Evolutionary conservation across 2,888 invertebrate genomes (phyloP), one percentile per base, ranked within the genome.

Genomic region (Hyposoter dolosus): DNA sequence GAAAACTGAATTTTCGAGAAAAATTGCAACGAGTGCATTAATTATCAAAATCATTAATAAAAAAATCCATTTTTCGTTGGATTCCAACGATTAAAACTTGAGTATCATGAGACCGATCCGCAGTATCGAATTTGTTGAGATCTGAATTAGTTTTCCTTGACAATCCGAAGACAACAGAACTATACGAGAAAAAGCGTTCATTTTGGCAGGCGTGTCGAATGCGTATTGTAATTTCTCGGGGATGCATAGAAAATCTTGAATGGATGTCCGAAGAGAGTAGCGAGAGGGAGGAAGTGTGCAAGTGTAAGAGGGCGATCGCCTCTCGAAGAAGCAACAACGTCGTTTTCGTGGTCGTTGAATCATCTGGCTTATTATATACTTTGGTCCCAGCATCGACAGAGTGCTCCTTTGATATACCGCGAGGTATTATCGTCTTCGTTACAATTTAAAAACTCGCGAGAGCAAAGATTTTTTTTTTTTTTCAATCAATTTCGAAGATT

Each of bases 301-400:
- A 4, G 66, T 35, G 78, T 15, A 53, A 78, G 79, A 78, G 77
- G 60, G 75, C 78, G 32, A 74, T 43, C 43, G 72, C 78, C 68
- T 53, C 78, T 53, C 78, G 69, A 75, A 50, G 28, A 45, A 82
- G 23, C 69, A 17, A 69, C 69, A 17, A 69, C 32, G 19, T 76
- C 76, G 47, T 66, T 17, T 0, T 72, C 53, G 35, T 69, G 60
- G 17, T 66, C 79, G 82, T 85, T 83, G 82, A 83, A 76, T 83
- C 82, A 85, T 82, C 69, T 23, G 63, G 65, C 82, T 85, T 76
- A 47, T 82, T 79, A 85, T 79, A 85, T 85, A 85, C 68, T 40
- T 10, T 40, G 9, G 3, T 40, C 63, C 63, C 69, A n/a, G n/a
- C n/a, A 85, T 82, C 79, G 82, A 75, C 78, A 77, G 65, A 53